phyloP scores from a whole-genome alignment of 2,113 vertebrate genomes.

The Morone chrysops region DNA sequence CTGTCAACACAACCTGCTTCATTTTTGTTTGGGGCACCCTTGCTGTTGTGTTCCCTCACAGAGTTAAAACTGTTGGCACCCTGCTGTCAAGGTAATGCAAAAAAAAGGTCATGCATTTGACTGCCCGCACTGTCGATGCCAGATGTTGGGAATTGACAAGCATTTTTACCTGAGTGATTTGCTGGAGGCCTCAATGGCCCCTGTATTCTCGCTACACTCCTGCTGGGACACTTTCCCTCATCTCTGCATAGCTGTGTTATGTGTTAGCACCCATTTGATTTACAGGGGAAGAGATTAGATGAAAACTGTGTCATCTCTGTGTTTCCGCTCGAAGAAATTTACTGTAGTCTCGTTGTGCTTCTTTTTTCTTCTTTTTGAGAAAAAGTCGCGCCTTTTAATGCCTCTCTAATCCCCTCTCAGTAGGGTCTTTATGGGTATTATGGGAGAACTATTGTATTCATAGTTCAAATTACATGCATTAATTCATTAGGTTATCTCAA shows the following conservation, averaged over 20 bases:
- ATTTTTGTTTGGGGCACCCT: constrained; percentile 4
- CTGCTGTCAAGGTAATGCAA: constrained; percentile 29
- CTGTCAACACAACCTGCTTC: constrained; percentile 12
- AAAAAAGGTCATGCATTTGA: constrained; percentile 31
- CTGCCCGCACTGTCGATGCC: constrained; percentile 38
- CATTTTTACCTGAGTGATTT: constrained; percentile 77
- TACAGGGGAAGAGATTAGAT: constrained; percentile 27
- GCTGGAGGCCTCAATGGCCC: constrained; percentile 28
- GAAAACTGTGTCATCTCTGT: constrained; percentile 22
- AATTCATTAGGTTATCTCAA: neutral
- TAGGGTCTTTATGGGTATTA: neutral
- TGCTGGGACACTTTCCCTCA: constrained; percentile 26
- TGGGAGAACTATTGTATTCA: neutral
- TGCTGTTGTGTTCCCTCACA: neutral
- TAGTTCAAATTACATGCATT: neutral
- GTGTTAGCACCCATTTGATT: constrained; percentile 55
- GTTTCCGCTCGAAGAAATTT: constrained; percentile 18
- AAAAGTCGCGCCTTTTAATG: neutral
- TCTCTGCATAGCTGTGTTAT: constrained; percentile 44
- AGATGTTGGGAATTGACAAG: constrained; percentile 69
- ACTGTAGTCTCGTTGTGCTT: neutral
- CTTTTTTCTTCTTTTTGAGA: neutral
- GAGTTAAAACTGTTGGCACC: constrained; percentile 18
- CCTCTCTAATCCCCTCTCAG: neutral
- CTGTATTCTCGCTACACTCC: constrained; percentile 28